These are phyloP conservation scores for Antheraea yamamai DNA, from an alignment of 2,888 invertebrate species.

Conservation along the genomic window DNA sequence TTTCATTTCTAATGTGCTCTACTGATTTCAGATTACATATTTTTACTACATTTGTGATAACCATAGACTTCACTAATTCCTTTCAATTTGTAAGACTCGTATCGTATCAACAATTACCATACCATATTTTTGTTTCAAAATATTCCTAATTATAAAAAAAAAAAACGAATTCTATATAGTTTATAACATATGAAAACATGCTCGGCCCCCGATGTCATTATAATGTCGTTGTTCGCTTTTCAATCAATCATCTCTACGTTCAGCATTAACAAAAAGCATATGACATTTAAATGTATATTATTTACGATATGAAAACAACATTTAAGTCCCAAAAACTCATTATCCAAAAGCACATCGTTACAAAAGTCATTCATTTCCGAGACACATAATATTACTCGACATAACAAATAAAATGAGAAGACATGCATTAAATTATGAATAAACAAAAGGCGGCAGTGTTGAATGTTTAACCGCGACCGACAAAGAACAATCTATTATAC, in stretches of 20 bases:
- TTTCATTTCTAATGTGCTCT: background rate
- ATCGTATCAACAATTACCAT: background rate
- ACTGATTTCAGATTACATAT: background rate
- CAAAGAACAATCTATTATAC: conserved; percentile 72
- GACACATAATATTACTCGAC: conserved; percentile 23
- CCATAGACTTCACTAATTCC: background rate
- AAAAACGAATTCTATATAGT: background rate
- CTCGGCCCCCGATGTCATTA: background rate
- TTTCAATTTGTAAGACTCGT: background rate
- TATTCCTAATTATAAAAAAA: background rate
- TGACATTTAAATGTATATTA: conserved; percentile 15
- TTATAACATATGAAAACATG: too few species aligned
- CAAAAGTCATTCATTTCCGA: conserved; percentile 23
- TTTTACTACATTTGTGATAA: background rate
- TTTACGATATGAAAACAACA: conserved; percentile 17
- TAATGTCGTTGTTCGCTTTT: background rate
- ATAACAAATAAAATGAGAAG: conserved; percentile 34
- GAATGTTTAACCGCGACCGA: conserved; percentile 56
- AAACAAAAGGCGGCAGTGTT: conserved; percentile 59
- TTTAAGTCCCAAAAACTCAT: conserved; percentile 20
- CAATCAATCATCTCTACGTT: conserved; percentile 2
- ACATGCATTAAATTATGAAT: conserved; percentile 59
- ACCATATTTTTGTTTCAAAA: background rate
- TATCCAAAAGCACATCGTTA: conserved; percentile 19
- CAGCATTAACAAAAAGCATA: background rate